Base-by-base conservation (phyloP, 1,140 invertebrate genomes). In the Drosophila nigromelanica region DNA sequence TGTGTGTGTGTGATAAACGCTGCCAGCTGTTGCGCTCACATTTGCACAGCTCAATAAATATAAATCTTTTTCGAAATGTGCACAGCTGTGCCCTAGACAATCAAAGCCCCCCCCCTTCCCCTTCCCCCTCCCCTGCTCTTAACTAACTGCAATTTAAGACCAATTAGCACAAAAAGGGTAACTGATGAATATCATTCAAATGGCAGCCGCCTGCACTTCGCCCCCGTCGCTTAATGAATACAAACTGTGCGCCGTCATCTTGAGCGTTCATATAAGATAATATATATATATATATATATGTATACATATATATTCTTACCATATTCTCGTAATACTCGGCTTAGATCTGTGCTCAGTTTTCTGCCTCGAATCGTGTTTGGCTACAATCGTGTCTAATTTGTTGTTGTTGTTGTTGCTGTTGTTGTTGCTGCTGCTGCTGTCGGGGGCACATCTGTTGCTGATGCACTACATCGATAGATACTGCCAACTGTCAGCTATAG, bases 351-450 rank as follows among this genome's bases (percentile, higher is more conserved):
- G 15, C 14, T 70, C 51, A 37, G n/a, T 51, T 58, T 74, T 27
- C 50, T 14, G 52, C 48, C 69, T 51, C 43, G 77, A 55, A 87
- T 86, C 82, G 82, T 86, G 81, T 87, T 85, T 52, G 70, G 71
- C 54, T 81, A 64, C 76, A 87, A 80, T 86, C 81, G 81, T 86
- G 81, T 87, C 82, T 86, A 86, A 86, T 87, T 86, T 83, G 76
- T 77, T 76, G 54, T 52, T 64, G 51, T 40, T 71, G 61, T 43
- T 43, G 58, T 60, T 56, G 45, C 58, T 69, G 68, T 35, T 75
- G 51, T 40, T 71, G 61, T 47, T 43, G 58, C 61, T 56, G 47
- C 58, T 69, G 68, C 27, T 75, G 66, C 30, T 60, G 45, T 14
- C 40, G 59, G 52, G 21, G 52, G 52, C 52, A 40, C 52, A 55